Percentiles rank a stretch among this genome's conserved stretches.
Conservation (phyloP, 2,797 vertebrate species). For the Hydrophis major region DNA sequence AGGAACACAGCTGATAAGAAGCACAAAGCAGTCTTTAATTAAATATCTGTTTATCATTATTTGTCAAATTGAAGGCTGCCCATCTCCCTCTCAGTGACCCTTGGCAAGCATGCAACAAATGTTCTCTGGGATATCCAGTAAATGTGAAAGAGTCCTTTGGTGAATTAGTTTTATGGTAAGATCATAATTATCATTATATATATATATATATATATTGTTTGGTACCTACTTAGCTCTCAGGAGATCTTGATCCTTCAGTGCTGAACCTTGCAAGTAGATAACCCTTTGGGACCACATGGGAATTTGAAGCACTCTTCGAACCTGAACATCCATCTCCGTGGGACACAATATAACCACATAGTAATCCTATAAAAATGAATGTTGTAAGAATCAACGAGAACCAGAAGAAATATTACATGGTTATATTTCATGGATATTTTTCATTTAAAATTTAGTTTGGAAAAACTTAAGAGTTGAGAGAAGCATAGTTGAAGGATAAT, state of each 20-base stretch:
- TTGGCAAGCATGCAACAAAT: neutral
- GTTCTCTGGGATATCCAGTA: neutral
- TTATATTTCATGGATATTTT: neutral
- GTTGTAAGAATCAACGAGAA: neutral
- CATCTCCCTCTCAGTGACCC: neutral
- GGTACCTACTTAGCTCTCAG: conserved; percentile 80
- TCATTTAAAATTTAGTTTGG: neutral
- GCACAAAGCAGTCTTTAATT: neutral
- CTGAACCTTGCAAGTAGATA: conserved; percentile 81
- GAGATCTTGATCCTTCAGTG: conserved; percentile 81
- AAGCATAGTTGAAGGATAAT: neutral
- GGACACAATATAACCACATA: conserved; percentile 82
- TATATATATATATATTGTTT: neutral
- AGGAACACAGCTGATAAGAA: neutral
- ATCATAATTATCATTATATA: neutral
- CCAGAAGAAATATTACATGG: neutral
- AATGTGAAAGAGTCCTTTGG: neutral
- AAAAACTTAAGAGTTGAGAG: neutral
- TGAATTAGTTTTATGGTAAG: neutral
- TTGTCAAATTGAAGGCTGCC: neutral
- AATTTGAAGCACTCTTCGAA: conserved; percentile 79
- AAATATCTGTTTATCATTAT: neutral
- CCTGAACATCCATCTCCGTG: conserved; percentile 81
- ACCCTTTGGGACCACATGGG: conserved; percentile 84
- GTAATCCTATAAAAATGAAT: conserved; percentile 72